Conservation (phyloP, 2,888 invertebrate species). For the Lasioglossum lativentre region DNA sequence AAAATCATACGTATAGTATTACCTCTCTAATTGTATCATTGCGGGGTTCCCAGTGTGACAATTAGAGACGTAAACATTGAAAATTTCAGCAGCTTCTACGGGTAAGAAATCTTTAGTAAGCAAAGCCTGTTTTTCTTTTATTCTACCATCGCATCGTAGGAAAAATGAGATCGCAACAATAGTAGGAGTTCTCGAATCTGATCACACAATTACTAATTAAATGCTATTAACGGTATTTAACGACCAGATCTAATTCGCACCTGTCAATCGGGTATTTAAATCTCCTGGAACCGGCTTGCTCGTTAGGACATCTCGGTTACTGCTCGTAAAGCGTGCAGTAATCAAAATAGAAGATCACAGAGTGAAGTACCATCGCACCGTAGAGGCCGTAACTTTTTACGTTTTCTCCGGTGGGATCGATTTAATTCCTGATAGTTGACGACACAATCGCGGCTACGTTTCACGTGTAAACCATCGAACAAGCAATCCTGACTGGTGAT, state of each 20-base stretch:
- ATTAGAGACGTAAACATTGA: background rate
- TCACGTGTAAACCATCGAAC: constrained; percentile 8
- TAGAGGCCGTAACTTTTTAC: constrained; percentile 7
- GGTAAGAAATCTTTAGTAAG: background rate
- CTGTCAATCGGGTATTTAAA: background rate
- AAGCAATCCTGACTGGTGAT: background rate
- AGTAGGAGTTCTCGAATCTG: background rate
- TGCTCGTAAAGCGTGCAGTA: background rate
- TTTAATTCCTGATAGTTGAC: background rate
- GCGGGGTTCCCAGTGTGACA: background rate
- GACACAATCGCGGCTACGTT: background rate
- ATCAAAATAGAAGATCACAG: background rate
- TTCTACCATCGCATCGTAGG: background rate
- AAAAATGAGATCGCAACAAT: background rate
- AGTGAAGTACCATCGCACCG: background rate
- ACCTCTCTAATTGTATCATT: background rate
- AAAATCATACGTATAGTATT: background rate
- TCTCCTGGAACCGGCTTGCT: background rate
- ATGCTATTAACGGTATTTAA: background rate
- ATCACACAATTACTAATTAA: background rate
- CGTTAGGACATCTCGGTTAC: constrained; percentile 3
- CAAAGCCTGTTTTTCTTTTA: background rate
- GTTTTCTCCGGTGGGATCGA: background rate
- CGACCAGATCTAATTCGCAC: background rate
- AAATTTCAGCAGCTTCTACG: background rate